phyloP scores from a whole-genome alignment of 2,113 vertebrate species.

The Chaetodon trifascialis region DNA sequence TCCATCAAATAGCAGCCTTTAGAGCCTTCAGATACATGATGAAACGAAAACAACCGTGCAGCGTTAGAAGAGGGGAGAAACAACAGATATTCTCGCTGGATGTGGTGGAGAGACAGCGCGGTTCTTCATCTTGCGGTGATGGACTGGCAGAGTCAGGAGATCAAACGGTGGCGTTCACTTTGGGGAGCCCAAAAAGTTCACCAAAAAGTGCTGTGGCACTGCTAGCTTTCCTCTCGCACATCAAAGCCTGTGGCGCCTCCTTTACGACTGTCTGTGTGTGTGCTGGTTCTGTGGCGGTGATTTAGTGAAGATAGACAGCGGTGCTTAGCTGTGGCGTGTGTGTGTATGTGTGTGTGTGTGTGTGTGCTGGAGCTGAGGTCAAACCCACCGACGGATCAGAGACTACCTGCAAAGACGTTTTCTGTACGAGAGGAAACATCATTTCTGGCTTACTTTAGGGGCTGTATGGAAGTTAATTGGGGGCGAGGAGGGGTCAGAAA shows the following conservation, averaged over 20 bases:
- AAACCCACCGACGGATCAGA: slow-evolving; percentile 38
- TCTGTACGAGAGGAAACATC: background rate
- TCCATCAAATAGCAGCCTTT: slow-evolving; percentile 66
- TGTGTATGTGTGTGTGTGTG: background rate
- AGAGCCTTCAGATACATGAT: slow-evolving; percentile 70
- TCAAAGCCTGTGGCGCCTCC: slow-evolving; percentile 21
- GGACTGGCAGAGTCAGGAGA: slow-evolving; percentile 30
- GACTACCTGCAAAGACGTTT: background rate
- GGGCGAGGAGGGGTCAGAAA: background rate
- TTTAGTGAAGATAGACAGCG: slow-evolving; percentile 21
- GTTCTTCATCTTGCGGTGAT: slow-evolving; percentile 1
- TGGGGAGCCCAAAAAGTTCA: background rate
- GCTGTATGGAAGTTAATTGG: background rate
- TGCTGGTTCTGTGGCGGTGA: slow-evolving; percentile 17
- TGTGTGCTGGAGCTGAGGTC: slow-evolving; percentile 18
- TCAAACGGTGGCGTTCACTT: slow-evolving; percentile 28
- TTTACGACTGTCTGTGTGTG: slow-evolving; percentile 4
- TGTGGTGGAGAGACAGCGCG: background rate
- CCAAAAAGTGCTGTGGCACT: slow-evolving; percentile 18
- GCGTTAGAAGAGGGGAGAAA: slow-evolving; percentile 21
- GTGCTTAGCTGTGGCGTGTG: background rate
- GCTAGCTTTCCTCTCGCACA: slow-evolving; percentile 25
- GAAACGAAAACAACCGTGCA: slow-evolving; percentile 63
- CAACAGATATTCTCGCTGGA: slow-evolving; percentile 36
- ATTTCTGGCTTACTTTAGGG: background rate